These are phyloP conservation scores for Trichosurus vulpecula DNA, from an alignment of 2,797 vertebrate species.

Conservation along the genomic window DNA sequence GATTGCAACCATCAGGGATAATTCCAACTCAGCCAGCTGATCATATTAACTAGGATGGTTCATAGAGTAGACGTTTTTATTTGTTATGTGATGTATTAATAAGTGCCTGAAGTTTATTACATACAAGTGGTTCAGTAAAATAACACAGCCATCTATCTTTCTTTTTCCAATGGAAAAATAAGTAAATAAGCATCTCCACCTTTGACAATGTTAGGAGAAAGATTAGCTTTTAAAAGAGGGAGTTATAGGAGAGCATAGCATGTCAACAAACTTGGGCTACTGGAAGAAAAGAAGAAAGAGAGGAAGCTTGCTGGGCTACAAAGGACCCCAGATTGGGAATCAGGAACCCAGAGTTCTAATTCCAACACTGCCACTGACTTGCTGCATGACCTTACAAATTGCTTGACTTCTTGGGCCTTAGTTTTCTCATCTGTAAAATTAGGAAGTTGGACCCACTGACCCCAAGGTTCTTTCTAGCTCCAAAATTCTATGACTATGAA, in stretches of 20 bases:
- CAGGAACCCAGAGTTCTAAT: not conserved
- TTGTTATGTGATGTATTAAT: not conserved
- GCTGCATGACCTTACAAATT: not conserved
- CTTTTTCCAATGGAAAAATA: not conserved
- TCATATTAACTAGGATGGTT: not conserved
- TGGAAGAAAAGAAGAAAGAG: not conserved
- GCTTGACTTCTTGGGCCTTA: not conserved
- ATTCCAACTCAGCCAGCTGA: not conserved
- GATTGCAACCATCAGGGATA: not conserved
- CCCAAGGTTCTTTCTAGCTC: not conserved
- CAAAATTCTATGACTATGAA: not conserved
- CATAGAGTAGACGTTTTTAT: not conserved
- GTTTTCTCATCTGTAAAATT: not conserved
- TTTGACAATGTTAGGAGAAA: constrained; percentile 27
- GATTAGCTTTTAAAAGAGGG: not conserved
- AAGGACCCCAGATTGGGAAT: not conserved
- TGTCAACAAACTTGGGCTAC: not conserved
- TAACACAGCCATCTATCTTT: constrained; percentile 3
- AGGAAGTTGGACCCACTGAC: not conserved
- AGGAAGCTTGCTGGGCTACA: not conserved
- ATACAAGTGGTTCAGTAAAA: constrained; percentile 40
- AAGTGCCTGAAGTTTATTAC: not conserved
- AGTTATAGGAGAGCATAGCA: not conserved
- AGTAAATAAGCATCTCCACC: constrained; percentile 1
- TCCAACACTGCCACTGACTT: not conserved